phyloP scores from a whole-genome alignment of 2,888 invertebrate species.

The Tipula unca region DNA sequence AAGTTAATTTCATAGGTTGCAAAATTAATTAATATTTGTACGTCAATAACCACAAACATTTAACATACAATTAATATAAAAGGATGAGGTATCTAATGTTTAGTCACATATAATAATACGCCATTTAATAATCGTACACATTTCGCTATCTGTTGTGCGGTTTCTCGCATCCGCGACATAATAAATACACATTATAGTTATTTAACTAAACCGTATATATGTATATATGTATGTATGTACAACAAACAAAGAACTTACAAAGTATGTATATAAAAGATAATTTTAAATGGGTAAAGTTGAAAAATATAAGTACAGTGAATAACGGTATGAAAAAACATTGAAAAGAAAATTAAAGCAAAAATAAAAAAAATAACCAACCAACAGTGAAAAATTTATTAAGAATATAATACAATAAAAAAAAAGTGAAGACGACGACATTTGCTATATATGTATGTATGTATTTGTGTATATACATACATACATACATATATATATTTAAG shows the following conservation, averaged over 20 bases:
- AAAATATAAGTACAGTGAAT: neutral
- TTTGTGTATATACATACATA: neutral
- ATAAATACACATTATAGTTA: neutral
- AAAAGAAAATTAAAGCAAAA: neutral
- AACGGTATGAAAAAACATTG: neutral
- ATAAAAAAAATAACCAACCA: neutral
- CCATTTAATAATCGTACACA: neutral
- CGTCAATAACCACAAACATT: neutral
- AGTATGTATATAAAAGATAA: neutral
- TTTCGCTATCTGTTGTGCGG: neutral
- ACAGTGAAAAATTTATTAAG: neutral
- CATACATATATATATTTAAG: slow-evolving; percentile 14
- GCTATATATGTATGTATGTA: neutral
- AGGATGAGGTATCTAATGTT: neutral
- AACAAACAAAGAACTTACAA: neutral
- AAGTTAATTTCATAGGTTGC: no score
- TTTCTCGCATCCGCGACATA: neutral
- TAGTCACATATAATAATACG: neutral
- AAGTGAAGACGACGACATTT: slow-evolving; percentile 9
- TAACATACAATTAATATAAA: no score
- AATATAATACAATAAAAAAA: neutral
- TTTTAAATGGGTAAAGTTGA: neutral
- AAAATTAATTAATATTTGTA: neutral
- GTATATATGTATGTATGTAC: no score
- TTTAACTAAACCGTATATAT: neutral